Evolutionary conservation across 1,140 invertebrate species (phyloP).

Genomic region (Melipona quadrifasciata): DNA sequence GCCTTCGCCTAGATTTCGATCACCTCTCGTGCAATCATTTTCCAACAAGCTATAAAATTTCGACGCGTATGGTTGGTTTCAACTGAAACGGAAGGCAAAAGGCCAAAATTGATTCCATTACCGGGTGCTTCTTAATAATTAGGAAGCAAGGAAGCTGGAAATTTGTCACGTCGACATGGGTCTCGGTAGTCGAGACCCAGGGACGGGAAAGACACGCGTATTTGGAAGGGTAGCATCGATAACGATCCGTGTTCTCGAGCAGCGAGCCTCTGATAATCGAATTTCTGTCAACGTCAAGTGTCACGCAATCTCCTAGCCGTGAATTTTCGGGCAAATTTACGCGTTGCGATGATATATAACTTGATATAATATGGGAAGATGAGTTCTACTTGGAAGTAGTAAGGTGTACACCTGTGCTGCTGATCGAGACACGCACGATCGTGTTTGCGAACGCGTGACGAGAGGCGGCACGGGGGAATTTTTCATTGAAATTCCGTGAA

Average conservation of each 20-base stretch:
- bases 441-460: background rate
- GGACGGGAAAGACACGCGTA: background rate
- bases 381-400: background rate
- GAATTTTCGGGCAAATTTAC: background rate
- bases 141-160: background rate
- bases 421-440: background rate
- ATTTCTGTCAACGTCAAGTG: conserved; percentile 13
- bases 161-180: background rate
- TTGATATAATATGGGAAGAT: background rate
- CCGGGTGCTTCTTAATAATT: background rate
- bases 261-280: conserved; percentile 27
- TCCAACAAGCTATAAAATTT: background rate
- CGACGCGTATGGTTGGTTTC: background rate
- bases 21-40: background rate
- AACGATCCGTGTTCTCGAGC: conserved; percentile 34
- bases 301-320: background rate
- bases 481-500: conserved; percentile 11
- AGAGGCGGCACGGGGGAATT: background rate
- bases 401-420: too few species aligned
- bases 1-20: background rate
- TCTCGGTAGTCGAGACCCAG: background rate
- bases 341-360: background rate
- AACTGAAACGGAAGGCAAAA: background rate
- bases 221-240: conserved; percentile 38
- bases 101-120: background rate